Base-by-base conservation (phyloP, 2,113 vertebrate species). In the Haemorhous mexicanus region DNA sequence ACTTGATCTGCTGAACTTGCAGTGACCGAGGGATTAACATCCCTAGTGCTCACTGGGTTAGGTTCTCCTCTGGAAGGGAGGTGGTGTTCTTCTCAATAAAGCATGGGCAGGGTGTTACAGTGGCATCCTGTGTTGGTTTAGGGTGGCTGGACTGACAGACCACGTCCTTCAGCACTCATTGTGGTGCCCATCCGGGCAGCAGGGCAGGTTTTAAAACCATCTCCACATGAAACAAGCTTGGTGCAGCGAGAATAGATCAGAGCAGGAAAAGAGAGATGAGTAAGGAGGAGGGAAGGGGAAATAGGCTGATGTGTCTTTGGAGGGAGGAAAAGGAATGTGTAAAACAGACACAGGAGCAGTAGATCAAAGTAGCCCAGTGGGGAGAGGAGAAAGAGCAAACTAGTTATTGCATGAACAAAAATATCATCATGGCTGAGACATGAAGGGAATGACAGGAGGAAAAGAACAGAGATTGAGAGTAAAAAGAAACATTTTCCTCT, bases 361-460 rank as follows among this genome's bases (percentile, higher is more conserved):
- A 95, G 85, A 93, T 95, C 92, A 93, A 96, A 94, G 93, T 37
- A 76, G 86, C 86, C 80, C 90, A 93, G 87, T 23, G 4, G 95
- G 94, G 90, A 93, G 92, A 94, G 92, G 85, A 95, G 94, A 95
- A 91, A 93, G 94, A 96, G 90, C 85, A 96, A 95, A 96, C 72
- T 81, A 86, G 92, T 94, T 90, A 93, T 93, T 90, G 90, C 80
- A 46, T 1, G 86, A 92, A 91, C 53, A 86, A 83, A 95, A 94
- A 92, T 84, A 94, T 67, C 85, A 53, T 89, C 6, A 13, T 63
- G 90, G 92, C 86, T 87, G 66, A 92, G 77, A 90, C 73, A 67
- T 82, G 86, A 96, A 95, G 89, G 84, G 80, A 92, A 82, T 92
- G 90, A 88, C 84, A 87, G 67, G 70, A 93, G 81, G 62, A 94